Conservation (phyloP, 2,888 invertebrate genomes). For the Phyto melanocephala region DNA sequence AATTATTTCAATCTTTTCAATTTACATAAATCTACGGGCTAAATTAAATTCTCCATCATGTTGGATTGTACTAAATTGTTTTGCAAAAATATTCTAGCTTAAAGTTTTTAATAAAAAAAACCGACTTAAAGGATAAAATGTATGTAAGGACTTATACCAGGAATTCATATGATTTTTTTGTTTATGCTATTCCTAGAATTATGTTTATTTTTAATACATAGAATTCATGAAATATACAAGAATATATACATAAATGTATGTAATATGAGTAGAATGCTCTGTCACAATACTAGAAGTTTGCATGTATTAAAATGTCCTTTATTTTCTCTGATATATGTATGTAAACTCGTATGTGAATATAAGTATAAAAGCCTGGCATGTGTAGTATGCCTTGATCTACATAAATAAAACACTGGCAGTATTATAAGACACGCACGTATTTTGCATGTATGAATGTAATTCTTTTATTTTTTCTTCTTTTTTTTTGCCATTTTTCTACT, state of each 20-base stretch:
- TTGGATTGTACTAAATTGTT: not conserved
- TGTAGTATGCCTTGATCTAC: constrained; percentile 29
- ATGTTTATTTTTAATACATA: constrained; percentile 10
- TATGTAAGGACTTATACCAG: not conserved
- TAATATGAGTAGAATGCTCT: not conserved
- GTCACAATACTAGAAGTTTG: not conserved
- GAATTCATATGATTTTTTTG: not conserved
- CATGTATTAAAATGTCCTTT: constrained; percentile 4
- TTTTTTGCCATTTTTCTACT: not conserved
- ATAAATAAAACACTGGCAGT: constrained; percentile 44
- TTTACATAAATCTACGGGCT: not conserved
- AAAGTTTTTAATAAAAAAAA: not conserved
- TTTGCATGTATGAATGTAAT: constrained; percentile 45
- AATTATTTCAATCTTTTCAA: not conserved
- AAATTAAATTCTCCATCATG: not conserved
- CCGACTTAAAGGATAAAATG: not conserved
- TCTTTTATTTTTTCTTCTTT: not conserved
- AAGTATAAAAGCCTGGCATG: not conserved
- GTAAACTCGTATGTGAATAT: not conserved
- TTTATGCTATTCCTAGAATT: not conserved
- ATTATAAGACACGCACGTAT: constrained; percentile 55
- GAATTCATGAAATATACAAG: not conserved
- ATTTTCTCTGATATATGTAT: not conserved
- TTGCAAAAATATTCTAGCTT: not conserved
- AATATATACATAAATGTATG: not conserved